Conservation (phyloP, 2,797 vertebrate genomes). For the Enteromius argenteus region DNA sequence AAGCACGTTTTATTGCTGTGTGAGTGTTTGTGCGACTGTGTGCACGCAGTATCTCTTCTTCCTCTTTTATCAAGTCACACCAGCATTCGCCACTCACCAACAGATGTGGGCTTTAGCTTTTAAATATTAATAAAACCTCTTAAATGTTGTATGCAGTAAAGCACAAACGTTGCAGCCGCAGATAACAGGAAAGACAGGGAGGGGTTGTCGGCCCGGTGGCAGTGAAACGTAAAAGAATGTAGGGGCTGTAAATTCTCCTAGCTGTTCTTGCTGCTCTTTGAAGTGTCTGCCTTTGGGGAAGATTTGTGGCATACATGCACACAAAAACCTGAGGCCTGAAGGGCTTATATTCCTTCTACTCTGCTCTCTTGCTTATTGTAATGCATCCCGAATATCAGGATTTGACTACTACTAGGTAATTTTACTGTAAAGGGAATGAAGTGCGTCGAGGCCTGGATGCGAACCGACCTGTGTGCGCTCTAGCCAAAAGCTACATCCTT, state of each 20-base stretch:
- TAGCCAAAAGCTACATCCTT: constrained; percentile 25
- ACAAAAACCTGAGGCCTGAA: constrained; percentile 47
- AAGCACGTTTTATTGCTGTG: constrained; percentile 14
- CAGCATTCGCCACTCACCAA: constrained; percentile 27
- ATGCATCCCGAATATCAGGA: constrained; percentile 41
- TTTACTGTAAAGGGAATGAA: constrained; percentile 60
- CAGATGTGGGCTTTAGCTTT: constrained; percentile 27
- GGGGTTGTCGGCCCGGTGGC: constrained; percentile 58
- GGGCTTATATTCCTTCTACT: constrained; percentile 49
- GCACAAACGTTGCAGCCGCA: constrained; percentile 27
- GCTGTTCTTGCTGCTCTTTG: constrained; percentile 67
- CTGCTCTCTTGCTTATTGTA: constrained; percentile 37
- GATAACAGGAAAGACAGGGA: constrained; percentile 60
- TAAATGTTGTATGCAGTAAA: constrained; percentile 48
- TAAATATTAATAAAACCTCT: constrained; percentile 44
- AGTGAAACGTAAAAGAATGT: constrained; percentile 69
- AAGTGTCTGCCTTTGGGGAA: constrained; percentile 63
- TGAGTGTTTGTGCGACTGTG: constrained; percentile 6
- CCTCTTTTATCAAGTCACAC: constrained; percentile 29
- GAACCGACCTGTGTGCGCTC: constrained; percentile 5
- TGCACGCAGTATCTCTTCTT: constrained; percentile 8
- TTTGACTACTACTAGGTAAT: constrained; percentile 59
- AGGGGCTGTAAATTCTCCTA: constrained; percentile 67
- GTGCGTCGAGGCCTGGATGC: constrained; percentile 53
- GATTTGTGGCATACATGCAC: constrained; percentile 65